Conservation (phyloP, 2,888 invertebrate species). For the Teleiodes luculella region DNA sequence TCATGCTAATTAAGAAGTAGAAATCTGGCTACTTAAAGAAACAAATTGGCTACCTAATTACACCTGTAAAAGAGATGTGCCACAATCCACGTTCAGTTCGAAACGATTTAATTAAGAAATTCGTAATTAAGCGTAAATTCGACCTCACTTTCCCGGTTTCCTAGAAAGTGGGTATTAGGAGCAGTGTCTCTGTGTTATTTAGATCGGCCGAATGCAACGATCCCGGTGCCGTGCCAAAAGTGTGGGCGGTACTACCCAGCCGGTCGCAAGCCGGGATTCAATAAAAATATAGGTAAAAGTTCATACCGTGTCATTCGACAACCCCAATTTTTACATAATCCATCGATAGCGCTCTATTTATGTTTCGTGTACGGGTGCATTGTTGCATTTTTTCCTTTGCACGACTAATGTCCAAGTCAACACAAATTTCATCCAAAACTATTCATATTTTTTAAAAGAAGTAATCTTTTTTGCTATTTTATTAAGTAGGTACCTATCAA, state of each 20-base stretch:
- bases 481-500: no score
- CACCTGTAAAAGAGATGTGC: conserved; percentile 1
- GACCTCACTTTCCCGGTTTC: conserved; percentile 40
- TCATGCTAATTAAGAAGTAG: not conserved
- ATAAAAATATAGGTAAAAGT: conserved; percentile 28
- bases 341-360: no score
- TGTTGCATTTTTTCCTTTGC: no score
- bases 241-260: conserved; percentile 57
- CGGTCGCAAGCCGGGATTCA: conserved; percentile 36
- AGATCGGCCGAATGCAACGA: conserved; percentile 64
- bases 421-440: no score
- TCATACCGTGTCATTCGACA: conserved; percentile 21
- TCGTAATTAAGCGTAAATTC: conserved; percentile 8
- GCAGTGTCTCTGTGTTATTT: conserved; percentile 67
- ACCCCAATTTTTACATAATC: not conserved
- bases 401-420: no score
- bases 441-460: no score
- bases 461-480: no score
- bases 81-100: not conserved
- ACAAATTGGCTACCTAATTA: not conserved
- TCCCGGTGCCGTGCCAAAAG: conserved; percentile 63
- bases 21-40: not conserved
- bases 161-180: conserved; percentile 66
- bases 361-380: no score
- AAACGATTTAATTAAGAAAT: not conserved